These are phyloP conservation scores for Streblospio benedicti DNA, from an alignment of 1,140 invertebrate genomes.

Conservation along the genomic window DNA sequence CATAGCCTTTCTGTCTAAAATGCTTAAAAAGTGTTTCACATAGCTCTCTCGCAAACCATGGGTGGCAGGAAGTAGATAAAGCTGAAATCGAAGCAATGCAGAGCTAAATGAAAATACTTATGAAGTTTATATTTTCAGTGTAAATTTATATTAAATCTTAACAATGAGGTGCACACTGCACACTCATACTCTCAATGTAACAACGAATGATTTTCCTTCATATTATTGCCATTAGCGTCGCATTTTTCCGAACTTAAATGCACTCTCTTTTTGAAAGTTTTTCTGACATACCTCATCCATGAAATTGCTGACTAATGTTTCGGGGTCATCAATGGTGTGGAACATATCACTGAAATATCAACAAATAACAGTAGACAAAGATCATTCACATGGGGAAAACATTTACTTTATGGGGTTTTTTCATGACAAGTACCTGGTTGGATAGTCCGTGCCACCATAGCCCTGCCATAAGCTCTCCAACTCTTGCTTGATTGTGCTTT, in stretches of 20 bases:
- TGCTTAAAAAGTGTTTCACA: slow-evolving; percentile 30
- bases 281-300: slow-evolving; percentile 30
- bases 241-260: no score
- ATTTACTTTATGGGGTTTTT: background rate
- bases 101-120: background rate
- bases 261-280: no score
- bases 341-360: slow-evolving; percentile 19
- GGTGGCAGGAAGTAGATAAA: slow-evolving; percentile 28
- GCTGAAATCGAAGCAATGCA: slow-evolving; percentile 15
- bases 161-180: no score
- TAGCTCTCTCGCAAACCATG: slow-evolving; percentile 30
- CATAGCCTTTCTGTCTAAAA: slow-evolving; percentile 29
- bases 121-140: background rate
- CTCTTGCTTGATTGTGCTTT: slow-evolving; percentile 25
- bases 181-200: no score
- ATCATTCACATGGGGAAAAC: background rate
- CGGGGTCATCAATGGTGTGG: slow-evolving; percentile 19
- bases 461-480: slow-evolving; percentile 25
- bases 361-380: background rate
- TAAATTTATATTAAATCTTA: no score
- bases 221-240: no score
- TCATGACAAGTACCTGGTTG: slow-evolving; percentile 5
- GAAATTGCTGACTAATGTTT: slow-evolving; percentile 28
- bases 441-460: slow-evolving; percentile 13
- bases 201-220: no score